These are phyloP conservation scores for Clarias laeviceps DNA, from an alignment of 2,797 vertebrate genomes.

Conservation along the genomic window DNA sequence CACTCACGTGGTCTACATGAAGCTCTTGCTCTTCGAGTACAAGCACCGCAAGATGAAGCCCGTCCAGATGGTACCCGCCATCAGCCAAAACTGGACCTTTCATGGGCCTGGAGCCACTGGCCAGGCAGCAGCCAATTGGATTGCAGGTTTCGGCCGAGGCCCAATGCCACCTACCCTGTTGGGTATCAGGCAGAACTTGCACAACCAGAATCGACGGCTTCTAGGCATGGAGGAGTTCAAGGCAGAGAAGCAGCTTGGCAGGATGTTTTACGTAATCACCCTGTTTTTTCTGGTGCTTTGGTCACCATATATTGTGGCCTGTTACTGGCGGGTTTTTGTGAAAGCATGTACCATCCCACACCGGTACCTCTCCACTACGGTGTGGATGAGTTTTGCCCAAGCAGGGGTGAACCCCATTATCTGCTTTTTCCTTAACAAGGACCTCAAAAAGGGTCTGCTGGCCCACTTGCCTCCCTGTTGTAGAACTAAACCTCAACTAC, in stretches of 20 bases:
- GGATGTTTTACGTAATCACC: conserved; percentile 91
- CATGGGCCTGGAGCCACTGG: conserved; percentile 89
- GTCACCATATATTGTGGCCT: conserved; percentile 91
- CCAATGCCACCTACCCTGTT: conserved; percentile 89
- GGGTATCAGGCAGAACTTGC: conserved; percentile 87
- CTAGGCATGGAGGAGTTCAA: conserved; percentile 90
- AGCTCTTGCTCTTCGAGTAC: conserved; percentile 88
- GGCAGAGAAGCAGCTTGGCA: conserved; percentile 87
- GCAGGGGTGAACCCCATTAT: conserved; percentile 88
- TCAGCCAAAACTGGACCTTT: conserved; percentile 93
- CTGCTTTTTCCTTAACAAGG: conserved; percentile 91
- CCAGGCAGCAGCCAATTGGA: conserved; percentile 91
- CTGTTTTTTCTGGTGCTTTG: conserved; percentile 89
- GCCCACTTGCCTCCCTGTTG: conserved; percentile 85
- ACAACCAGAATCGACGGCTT: conserved; percentile 85
- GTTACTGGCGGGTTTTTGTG: conserved; percentile 91
- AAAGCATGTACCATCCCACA: conserved; percentile 87
- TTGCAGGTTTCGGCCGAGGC: conserved; percentile 87
- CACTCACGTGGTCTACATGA: conserved; percentile 89
- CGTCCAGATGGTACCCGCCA: conserved; percentile 89
- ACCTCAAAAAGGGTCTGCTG: conserved; percentile 89
- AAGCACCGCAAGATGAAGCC: conserved; percentile 93
- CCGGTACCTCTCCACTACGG: conserved; percentile 87
- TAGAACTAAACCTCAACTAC: conserved; percentile 86
- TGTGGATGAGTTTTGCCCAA: conserved; percentile 92